A percentile compares a stretch with the other conserved stretches of the same genome.
Evolutionary conservation across 1,140 invertebrate species (phyloP).

Genomic region (Hycleus phaleratus): DNA sequence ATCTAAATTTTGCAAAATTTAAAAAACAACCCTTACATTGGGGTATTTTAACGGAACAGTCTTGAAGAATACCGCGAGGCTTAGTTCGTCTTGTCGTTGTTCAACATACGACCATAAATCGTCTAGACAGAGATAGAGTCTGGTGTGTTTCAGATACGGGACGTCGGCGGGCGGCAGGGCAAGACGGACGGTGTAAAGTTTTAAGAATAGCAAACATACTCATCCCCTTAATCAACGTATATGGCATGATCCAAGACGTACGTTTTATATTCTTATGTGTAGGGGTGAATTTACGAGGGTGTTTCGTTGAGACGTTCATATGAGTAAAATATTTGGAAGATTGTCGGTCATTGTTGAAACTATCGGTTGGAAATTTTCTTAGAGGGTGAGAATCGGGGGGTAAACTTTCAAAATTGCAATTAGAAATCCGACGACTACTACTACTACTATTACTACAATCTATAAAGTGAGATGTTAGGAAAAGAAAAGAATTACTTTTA

Average conservation of each 20-base stretch:
- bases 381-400: not conserved
- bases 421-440: conserved; percentile 9
- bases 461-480: conserved; percentile 26
- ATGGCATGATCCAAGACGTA: not conserved
- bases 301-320: not conserved
- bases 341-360: too few relatives aligned
- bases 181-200: conserved; percentile 8
- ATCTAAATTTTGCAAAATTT: too few relatives aligned
- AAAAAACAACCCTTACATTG: too few relatives aligned
- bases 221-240: conserved; percentile 17
- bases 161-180: too few relatives aligned
- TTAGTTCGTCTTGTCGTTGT: too few relatives aligned
- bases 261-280: not conserved
- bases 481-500: conserved; percentile 33
- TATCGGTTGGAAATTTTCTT: too few relatives aligned
- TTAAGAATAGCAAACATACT: conserved; percentile 19
- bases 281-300: not conserved
- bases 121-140: conserved; percentile 4
- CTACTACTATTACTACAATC: conserved; percentile 20
- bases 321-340: not conserved
- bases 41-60: too few relatives aligned
- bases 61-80: too few relatives aligned
- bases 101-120: too few relatives aligned
- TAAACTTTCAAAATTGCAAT: conserved; percentile 25
- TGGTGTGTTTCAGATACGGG: not conserved